Evolutionary conservation across 1,140 invertebrate species (phyloP), one percentile per base, ranked within the genome.

Genomic region (Drosophila arawakana): DNA sequence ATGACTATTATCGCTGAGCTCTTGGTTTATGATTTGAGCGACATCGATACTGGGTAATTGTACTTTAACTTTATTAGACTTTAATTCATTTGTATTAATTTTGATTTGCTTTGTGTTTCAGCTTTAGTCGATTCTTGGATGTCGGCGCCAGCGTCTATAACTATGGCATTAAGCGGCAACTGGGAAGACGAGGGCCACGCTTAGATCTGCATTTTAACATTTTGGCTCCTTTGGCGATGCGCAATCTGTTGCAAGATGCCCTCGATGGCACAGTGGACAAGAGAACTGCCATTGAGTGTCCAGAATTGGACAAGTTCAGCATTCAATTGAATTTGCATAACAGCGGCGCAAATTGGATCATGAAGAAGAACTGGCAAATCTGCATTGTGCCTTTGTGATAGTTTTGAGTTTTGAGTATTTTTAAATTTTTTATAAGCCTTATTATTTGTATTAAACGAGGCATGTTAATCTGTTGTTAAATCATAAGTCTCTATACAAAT

Each of bases 1-100:
- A 2, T 73, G 39, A 15, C 10, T 6, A 35, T 73, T 7, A 34
- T 73, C 2, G 54, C 68, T 1, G 78, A 81, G 15, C 43, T 81
- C n/a, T 43, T 81, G 1, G 52, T 47, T 1, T 39, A 44, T 18
- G 79, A 77, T 3, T 57, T 13, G 30, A 37, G 2, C 1, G 10
- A 21, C 0, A 10, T 8, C 2, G 37, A 4, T 10, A 50, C 9
- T 6, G 18, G 18, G 79, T 81, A 46, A 30, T 2, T 37, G 3
- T 4, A 21, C 8, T 25, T 2, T 3, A 13, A 35, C 2, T 8
- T 34, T 3, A 6, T n/a, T n/a, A 13, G 9, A 34, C 2, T 7
- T 35, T 5, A 18, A 50, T 6, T 25, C 34, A 25, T 30, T n/a
- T 44, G 3, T 13, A 21, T 21, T 43, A 13, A 43, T 13, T 43